Evolutionary conservation across 2,888 invertebrate genomes (phyloP).

Genomic region (Tanypteryx hageni): DNA sequence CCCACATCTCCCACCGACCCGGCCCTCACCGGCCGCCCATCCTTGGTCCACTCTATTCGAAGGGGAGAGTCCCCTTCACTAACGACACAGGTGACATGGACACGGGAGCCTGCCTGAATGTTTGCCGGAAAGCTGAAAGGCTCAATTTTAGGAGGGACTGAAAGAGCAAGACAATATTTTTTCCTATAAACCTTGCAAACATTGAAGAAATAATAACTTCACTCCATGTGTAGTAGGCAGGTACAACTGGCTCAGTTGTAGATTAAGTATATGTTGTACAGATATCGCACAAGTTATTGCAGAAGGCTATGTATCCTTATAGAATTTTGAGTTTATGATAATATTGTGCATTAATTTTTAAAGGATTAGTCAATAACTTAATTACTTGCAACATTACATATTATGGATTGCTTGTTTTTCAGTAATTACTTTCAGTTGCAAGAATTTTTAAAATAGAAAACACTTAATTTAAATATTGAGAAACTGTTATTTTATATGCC

Average conservation of each 20-base stretch:
- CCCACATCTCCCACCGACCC: constrained; percentile 49
- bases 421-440: too few relatives aligned
- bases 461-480: too few relatives aligned
- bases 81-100: constrained; percentile 77
- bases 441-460: too few relatives aligned
- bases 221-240: neutral
- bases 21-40: constrained; percentile 68
- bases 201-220: constrained; percentile 3
- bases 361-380: too few relatives aligned
- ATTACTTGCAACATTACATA: too few relatives aligned
- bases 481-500: too few relatives aligned
- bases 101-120: constrained; percentile 75
- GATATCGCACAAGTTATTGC: neutral
- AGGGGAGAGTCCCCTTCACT: constrained; percentile 78
- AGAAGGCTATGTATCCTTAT: neutral
- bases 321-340: too few relatives aligned
- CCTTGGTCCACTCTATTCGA: constrained; percentile 77
- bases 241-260: neutral
- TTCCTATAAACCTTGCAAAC: constrained; percentile 23
- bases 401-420: too few relatives aligned
- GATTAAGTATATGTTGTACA: neutral
- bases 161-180: constrained; percentile 69
- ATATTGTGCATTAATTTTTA: too few relatives aligned
- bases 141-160: constrained; percentile 78
- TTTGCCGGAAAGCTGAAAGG: constrained; percentile 76